phyloP scores from a whole-genome alignment of 2,113 vertebrate species.

The Cebidichthys violaceus region DNA sequence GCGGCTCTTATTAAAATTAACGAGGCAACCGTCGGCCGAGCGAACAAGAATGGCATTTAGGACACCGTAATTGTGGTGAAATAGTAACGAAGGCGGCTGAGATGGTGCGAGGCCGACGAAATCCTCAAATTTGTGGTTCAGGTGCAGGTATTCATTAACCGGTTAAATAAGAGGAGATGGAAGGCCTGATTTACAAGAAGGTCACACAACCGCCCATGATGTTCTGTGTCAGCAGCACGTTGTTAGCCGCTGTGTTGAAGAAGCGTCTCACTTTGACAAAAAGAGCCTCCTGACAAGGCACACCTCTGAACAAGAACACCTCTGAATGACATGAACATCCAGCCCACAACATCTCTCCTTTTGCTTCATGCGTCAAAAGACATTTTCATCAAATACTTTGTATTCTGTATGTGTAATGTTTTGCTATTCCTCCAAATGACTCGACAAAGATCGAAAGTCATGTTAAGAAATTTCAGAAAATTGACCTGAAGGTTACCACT shows the following conservation, averaged over 20 bases:
- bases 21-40: background rate
- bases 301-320: too few species aligned
- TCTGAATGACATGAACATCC: too few species aligned
- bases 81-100: background rate
- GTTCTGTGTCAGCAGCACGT: background rate
- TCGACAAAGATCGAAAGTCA: too few species aligned
- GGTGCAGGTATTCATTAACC: conserved; percentile 12
- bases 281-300: too few species aligned
- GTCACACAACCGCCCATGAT: background rate
- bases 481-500: background rate
- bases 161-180: conserved; percentile 16
- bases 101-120: background rate
- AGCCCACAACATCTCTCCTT: too few species aligned
- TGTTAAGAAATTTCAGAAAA: too few species aligned
- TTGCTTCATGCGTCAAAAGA: too few species aligned
- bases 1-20: conserved; percentile 26
- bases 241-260: background rate
- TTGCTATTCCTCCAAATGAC: too few species aligned
- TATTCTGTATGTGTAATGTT: too few species aligned
- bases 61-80: background rate
- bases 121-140: background rate
- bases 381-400: too few species aligned
- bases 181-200: conserved; percentile 12
- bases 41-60: conserved; percentile 35
- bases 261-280: background rate